Evolutionary conservation across 37 sponge, comb jelly and placozoan species (phyloP), one percentile per base, ranked within the genome.

Genomic region (Ianthella basta): DNA sequence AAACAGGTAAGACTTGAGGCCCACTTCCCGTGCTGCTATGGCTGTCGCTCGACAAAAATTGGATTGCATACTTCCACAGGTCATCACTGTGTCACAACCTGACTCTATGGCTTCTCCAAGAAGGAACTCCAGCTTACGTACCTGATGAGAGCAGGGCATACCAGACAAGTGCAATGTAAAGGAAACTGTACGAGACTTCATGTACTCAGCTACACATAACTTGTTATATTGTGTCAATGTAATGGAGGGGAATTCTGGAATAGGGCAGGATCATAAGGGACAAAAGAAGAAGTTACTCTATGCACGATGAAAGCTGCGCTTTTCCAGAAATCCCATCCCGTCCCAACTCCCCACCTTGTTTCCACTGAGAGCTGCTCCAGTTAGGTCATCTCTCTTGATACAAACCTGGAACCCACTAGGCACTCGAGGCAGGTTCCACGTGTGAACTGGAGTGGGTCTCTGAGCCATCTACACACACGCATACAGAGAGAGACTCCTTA

Each of bases 41-140:
- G 97, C 95, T 32, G 95, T 87, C 12, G 97, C 88, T 59, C 97
- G 65, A 41, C 90, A 82, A 61, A 89, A 90, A 67, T 96, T 96
- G 30, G 97, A 94, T 53, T 94, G 95, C 10, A 91, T 39, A 23
- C 87, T 66, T 4, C 97, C 97, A 84, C 90, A 83, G 2, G 97
- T 95, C 20, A 96, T 68, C 36, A 96, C 84, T 56, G 83, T 57
- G 56, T 89, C 87, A 86, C 92, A 86, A 21, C 83, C 87, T 36
- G 88, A 82, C 53, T 83, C 33, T 0, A 89, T 15, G 0, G 95
- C 96, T 65, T 96, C 96, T 23, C 89, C 96, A 10, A 96, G 57
- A 2, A 96, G 91, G 70, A 96, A 96, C 67, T 96, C 96, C 44
- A 93, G 77, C 60, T 96, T 96, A 24, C 96, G 85, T 18, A 91